Conservation (phyloP, 2,797 vertebrate species). For the Oreochromis mossambicus region DNA sequence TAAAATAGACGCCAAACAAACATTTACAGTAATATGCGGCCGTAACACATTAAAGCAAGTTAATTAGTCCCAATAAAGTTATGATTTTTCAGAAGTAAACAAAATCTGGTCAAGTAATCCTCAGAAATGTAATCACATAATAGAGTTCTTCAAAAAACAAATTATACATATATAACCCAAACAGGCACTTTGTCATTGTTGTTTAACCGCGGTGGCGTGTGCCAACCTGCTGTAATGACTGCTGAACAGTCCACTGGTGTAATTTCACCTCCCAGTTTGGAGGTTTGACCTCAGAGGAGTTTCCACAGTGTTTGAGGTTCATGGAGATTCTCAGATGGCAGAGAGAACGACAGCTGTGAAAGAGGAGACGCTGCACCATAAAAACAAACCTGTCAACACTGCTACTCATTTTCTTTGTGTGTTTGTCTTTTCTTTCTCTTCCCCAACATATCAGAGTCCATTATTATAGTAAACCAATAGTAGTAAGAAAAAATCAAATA, state of each 20-base stretch:
- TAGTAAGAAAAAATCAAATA: not conserved
- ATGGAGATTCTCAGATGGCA: not conserved
- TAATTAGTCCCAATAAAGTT: not conserved
- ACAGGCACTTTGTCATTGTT: not conserved
- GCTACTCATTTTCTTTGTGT: not conserved
- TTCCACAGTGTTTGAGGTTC: not conserved
- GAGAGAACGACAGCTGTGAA: not conserved
- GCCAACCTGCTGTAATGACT: not conserved
- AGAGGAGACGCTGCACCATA: too few relatives aligned
- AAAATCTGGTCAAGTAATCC: not conserved
- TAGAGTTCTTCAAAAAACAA: not conserved
- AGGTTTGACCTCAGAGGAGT: not conserved
- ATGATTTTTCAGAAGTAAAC: not conserved
- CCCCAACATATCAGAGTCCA: not conserved
- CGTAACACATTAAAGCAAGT: not conserved
- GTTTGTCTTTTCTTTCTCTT: not conserved
- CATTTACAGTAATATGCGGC: not conserved
- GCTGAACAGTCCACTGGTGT: not conserved
- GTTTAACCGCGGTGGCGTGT: not conserved
- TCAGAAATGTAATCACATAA: not conserved
- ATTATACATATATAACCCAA: not conserved
- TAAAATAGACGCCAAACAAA: too few relatives aligned
- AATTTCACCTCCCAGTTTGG: not conserved
- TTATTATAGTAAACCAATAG: not conserved
- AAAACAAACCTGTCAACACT: not conserved